Evolutionary conservation across 2,888 invertebrate species (phyloP).

Genomic region (Napeogenes sylphis): DNA sequence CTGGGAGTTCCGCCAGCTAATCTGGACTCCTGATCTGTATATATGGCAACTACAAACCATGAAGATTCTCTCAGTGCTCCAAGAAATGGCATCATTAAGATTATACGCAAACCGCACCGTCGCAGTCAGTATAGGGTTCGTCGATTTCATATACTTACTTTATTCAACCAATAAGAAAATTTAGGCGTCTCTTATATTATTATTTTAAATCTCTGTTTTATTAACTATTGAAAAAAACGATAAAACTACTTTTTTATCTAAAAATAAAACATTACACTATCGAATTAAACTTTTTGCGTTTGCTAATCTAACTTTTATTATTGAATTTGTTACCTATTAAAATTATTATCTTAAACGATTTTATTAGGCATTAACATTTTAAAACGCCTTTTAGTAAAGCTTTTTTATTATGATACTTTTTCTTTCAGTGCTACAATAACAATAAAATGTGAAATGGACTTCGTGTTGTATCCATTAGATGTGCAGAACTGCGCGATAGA

Average conservation of each 20-base stretch:
- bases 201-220: too few species aligned
- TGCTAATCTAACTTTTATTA: too few species aligned
- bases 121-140: slow-evolving; percentile 81
- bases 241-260: too few species aligned
- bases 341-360: too few species aligned
- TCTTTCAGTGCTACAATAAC: slow-evolving; percentile 78
- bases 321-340: too few species aligned
- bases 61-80: slow-evolving; percentile 78
- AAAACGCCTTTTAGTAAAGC: slow-evolving; percentile 13
- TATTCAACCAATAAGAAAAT: neutral
- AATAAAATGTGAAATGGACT: slow-evolving; percentile 82
- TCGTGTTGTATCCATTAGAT: slow-evolving; percentile 80
- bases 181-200: too few species aligned
- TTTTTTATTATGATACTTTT: slow-evolving; percentile 5
- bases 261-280: too few species aligned
- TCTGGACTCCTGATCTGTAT: slow-evolving; percentile 81
- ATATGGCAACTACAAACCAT: slow-evolving; percentile 81
- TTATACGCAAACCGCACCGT: slow-evolving; percentile 80
- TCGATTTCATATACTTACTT: slow-evolving; percentile 29
- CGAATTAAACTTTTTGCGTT: too few species aligned
- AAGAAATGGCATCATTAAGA: slow-evolving; percentile 80
- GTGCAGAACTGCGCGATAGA: slow-evolving; percentile 81
- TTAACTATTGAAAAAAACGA: too few species aligned
- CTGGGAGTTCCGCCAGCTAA: slow-evolving; percentile 78
- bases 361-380: too few species aligned